phyloP scores from a whole-genome alignment of 2,888 invertebrate genomes.

The Catocala nupta region DNA sequence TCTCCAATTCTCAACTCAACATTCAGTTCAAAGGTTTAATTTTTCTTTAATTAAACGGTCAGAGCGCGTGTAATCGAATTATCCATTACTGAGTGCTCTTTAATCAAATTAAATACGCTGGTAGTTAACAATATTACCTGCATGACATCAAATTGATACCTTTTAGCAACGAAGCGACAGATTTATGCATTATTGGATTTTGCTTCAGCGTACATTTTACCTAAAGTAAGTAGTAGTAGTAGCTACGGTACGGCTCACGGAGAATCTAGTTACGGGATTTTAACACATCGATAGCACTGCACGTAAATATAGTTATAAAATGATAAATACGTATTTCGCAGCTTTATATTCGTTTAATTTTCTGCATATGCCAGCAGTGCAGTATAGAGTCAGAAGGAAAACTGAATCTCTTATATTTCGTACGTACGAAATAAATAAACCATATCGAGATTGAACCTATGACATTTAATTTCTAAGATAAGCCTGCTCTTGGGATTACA shows the following conservation, averaged over 20 bases:
- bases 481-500: too few relatives aligned
- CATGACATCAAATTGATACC: slow-evolving; percentile 22
- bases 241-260: neutral
- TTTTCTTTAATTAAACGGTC: slow-evolving; percentile 30
- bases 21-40: slow-evolving; percentile 19
- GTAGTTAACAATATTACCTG: slow-evolving; percentile 17
- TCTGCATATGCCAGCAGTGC: too few relatives aligned
- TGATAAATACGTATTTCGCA: too few relatives aligned
- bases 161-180: slow-evolving; percentile 18
- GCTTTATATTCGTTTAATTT: too few relatives aligned
- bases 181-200: slow-evolving; percentile 31
- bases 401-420: too few relatives aligned
- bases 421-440: too few relatives aligned
- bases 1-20: slow-evolving; percentile 9
- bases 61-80: slow-evolving; percentile 57
- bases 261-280: neutral
- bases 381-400: too few relatives aligned
- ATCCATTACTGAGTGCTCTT: slow-evolving; percentile 55
- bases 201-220: slow-evolving; percentile 12
- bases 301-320: too few relatives aligned
- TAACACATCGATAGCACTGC: too few relatives aligned
- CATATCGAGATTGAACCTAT: too few relatives aligned
- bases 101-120: slow-evolving; percentile 59
- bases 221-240: too few relatives aligned
- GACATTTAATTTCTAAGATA: too few relatives aligned